phyloP scores from a whole-genome alignment of 2,113 vertebrate genomes.

The mouse (Mus musculus) region DNA sequence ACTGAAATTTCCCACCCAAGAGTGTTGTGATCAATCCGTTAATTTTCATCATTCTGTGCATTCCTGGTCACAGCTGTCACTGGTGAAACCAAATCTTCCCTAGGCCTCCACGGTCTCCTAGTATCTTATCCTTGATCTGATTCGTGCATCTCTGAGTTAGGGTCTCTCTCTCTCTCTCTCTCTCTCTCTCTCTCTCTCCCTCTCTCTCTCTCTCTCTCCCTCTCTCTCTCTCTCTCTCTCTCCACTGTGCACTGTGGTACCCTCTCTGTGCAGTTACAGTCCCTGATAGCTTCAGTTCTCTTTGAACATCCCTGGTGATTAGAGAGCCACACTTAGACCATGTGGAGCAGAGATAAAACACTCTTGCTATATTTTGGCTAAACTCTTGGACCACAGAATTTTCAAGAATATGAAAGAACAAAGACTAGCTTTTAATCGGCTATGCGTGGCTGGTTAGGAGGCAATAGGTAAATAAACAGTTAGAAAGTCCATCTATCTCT shows the following conservation, averaged over 20 bases:
- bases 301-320: not conserved
- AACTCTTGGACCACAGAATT: not conserved
- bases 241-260: not conserved
- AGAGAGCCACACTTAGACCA: not conserved
- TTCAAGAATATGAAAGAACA: not conserved
- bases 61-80: not conserved
- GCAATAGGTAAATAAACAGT: not conserved
- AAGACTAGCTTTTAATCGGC: not conserved
- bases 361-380: not conserved
- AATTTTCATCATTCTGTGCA: not conserved
- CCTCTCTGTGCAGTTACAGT: not conserved
- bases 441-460: not conserved
- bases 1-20: not conserved
- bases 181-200: not conserved
- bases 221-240: not conserved
- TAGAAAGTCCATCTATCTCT: not conserved
- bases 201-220: not conserved
- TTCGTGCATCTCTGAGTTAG: not conserved
- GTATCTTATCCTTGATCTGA: not conserved
- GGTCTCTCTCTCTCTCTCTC: not conserved
- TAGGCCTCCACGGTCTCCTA: not conserved
- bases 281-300: not conserved
- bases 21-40: not conserved
- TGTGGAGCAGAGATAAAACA: not conserved
- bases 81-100: not conserved